A percentile compares a stretch with the other conserved stretches of the same genome.
phyloP scores from a whole-genome alignment of 2,113 vertebrate species.

The Thunnus maccoyii region DNA sequence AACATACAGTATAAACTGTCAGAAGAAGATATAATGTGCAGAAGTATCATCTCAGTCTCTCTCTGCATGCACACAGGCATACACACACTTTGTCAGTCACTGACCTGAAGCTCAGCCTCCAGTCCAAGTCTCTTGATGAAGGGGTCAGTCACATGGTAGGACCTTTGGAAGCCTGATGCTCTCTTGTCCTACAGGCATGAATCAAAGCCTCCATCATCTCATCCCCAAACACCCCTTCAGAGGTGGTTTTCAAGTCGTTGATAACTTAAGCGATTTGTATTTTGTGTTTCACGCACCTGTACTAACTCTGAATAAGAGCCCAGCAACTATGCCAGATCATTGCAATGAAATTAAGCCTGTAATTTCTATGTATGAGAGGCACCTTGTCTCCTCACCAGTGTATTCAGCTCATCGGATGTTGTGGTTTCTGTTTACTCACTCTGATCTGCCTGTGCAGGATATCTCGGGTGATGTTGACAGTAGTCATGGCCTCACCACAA shows the following conservation, averaged over 20 bases:
- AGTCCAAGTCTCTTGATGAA: conserved; percentile 96
- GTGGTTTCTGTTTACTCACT: conserved; percentile 66
- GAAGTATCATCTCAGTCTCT: not conserved
- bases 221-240: too few species aligned
- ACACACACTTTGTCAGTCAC: not conserved
- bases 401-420: not conserved
- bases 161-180: conserved; percentile 91
- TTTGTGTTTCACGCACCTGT: too few species aligned
- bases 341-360: too few species aligned
- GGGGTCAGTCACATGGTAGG: conserved; percentile 95
- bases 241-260: too few species aligned
- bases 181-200: conserved; percentile 88
- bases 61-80: not conserved
- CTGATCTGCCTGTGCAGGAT: conserved; percentile 92
- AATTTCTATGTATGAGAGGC: not conserved
- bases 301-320: too few species aligned
- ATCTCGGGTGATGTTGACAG: conserved; percentile 94
- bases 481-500: conserved; percentile 89
- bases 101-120: conserved; percentile 96
- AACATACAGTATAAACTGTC: conserved; percentile 39
- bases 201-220: conserved; percentile 10
- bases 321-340: too few species aligned
- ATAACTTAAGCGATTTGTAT: too few species aligned
- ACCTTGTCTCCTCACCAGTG: not conserved
- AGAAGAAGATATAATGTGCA: not conserved